Conservation (phyloP, 2,113 vertebrate species). For the Campylomormyrus tamandua region DNA sequence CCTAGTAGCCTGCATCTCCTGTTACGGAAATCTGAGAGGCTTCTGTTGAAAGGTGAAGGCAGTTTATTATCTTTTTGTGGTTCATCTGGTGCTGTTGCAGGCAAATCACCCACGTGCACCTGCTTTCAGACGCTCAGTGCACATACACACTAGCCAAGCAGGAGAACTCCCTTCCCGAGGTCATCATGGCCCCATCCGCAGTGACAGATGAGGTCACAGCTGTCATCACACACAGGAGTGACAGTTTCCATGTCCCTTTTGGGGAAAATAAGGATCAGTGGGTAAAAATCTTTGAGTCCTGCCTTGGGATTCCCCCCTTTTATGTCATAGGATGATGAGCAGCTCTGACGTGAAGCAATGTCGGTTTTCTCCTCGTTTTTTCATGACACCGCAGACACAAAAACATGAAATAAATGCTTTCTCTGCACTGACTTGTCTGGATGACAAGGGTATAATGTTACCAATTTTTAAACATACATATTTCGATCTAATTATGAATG, state of each 20-base stretch:
- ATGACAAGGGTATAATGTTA: not conserved
- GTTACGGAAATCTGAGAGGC: constrained; percentile 3
- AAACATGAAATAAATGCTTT: not conserved
- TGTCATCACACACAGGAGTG: not conserved
- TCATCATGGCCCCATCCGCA: not conserved
- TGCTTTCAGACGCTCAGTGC: not conserved
- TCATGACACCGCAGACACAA: not conserved
- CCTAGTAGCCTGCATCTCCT: not conserved
- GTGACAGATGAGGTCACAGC: not conserved
- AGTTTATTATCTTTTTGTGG: not conserved
- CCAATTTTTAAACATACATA: not conserved
- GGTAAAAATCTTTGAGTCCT: not conserved
- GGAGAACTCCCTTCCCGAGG: not conserved
- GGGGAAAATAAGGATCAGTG: not conserved
- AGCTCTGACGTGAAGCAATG: not conserved
- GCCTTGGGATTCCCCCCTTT: not conserved
- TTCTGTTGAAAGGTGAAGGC: not conserved
- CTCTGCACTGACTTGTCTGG: not conserved
- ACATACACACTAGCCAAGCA: not conserved
- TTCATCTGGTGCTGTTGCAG: not conserved
- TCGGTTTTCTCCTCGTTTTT: not conserved
- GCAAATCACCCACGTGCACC: not conserved
- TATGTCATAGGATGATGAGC: not conserved
- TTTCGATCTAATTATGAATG: not conserved
- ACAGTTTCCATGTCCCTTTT: not conserved